Evolutionary conservation across 2,797 vertebrate species (phyloP), one percentile per base, ranked within the genome.

Genomic region (Tokudaia tokunoshimensis): DNA sequence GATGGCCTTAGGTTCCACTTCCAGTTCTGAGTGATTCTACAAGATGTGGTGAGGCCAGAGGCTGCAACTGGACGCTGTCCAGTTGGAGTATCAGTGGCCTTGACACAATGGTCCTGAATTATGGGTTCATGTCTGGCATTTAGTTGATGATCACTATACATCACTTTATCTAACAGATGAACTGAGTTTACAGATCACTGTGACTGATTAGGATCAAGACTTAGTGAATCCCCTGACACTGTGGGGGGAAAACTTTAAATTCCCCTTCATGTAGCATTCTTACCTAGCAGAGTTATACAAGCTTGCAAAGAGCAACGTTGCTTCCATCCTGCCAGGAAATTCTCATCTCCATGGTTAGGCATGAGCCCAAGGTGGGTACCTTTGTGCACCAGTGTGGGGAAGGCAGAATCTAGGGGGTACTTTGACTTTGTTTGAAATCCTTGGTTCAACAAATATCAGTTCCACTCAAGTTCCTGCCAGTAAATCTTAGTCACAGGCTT

Each of bases 71-170:
- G 20, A 37, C 44, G 50, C 44, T 63, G 34, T 11, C 19, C 63
- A 55, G 44, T 34, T 2, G 0, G 41, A 11, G 1, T 57, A 1
- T 47, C n/a, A 6, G 0, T 47, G 61, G 29, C 41, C 29, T 0
- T 37, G 70, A n/a, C 29, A 44, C 8, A 15, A 12, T 2, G 20
- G 1, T n/a, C 44, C 14, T 31, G 26, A 5, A 29, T 9, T 19
- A 55, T 34, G 44, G 4, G 57, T 20, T 0, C 1, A 14, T 10
- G 5, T 75, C 59, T 76, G n/a, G 41, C 12, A 7, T 31, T 47
- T 75, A 52, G 22, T 4, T 44, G 14, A 19, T 11, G n/a, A 17
- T 91, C 31, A 7, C 10, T n/a, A 19, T 11, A 15, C n/a, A 6
- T 15, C n/a, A 3, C 55, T 79, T 81, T 89, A 44, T 55, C 63